A percentile compares a stretch with the other conserved stretches of the same genome.
phyloP scores from a whole-genome alignment of 1,140 invertebrate genomes.

The Drosophila melanica region DNA sequence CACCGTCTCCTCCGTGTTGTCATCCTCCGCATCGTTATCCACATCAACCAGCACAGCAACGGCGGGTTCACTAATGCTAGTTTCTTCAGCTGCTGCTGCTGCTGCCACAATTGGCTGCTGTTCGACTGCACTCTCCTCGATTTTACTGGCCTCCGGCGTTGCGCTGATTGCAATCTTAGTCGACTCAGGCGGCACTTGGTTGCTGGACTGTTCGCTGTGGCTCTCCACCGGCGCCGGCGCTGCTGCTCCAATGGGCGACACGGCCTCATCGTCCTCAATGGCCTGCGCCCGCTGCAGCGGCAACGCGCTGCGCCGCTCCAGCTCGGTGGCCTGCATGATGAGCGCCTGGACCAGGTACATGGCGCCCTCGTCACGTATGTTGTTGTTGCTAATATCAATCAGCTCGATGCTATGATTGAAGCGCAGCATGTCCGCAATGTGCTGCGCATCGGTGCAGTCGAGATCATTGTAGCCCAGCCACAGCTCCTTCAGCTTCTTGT shows the following conservation, averaged over 20 bases:
- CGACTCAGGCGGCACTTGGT: not conserved
- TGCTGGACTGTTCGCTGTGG: not conserved
- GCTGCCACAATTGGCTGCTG: slow-evolving; percentile 5
- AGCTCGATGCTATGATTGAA: slow-evolving; percentile 90
- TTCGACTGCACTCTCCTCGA: slow-evolving; percentile 2
- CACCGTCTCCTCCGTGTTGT: slow-evolving; percentile 80
- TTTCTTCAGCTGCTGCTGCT: not conserved
- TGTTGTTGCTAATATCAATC: slow-evolving; percentile 91
- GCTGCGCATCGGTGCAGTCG: slow-evolving; percentile 89
- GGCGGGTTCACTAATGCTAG: slow-evolving; percentile 20
- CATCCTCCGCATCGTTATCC: slow-evolving; percentile 73
- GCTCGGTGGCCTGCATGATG: slow-evolving; percentile 86
- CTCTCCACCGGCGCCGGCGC: not conserved
- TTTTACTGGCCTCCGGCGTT: not conserved
- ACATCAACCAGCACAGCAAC: slow-evolving; percentile 57
- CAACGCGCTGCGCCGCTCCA: slow-evolving; percentile 67
- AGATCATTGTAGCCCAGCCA: slow-evolving; percentile 93
- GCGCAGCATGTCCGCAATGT: slow-evolving; percentile 89
- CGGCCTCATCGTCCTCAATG: slow-evolving; percentile 74
- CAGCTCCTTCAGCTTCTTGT: slow-evolving; percentile 91
- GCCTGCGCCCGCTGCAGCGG: slow-evolving; percentile 67
- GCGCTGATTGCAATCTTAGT: not conserved
- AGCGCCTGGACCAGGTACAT: slow-evolving; percentile 90
- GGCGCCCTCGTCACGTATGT: slow-evolving; percentile 90
- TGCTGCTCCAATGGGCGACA: slow-evolving; percentile 57